Evolutionary conservation across 2,797 vertebrate species (phyloP).

Genomic region (Crenuchus spilurus): DNA sequence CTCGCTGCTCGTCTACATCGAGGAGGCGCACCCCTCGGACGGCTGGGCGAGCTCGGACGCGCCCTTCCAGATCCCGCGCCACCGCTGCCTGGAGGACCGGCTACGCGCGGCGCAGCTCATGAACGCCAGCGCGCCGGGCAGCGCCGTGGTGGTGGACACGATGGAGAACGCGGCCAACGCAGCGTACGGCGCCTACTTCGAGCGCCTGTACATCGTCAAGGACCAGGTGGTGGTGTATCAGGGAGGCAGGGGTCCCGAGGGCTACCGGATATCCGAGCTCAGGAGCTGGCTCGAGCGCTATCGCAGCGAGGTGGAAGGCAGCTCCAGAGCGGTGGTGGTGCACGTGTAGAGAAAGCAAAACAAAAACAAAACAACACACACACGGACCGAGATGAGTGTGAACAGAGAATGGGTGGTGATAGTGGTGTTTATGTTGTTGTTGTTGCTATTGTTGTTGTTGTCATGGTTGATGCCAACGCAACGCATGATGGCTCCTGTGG

Average conservation of each 20-base stretch:
- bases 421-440: no score
- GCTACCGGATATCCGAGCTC: slow-evolving; percentile 94
- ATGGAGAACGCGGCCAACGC: slow-evolving; percentile 97
- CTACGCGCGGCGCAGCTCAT: slow-evolving; percentile 89
- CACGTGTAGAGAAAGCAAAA: slow-evolving; percentile 78
- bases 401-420: neutral
- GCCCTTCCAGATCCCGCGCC: slow-evolving; percentile 91
- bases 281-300: slow-evolving; percentile 90
- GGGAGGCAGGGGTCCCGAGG: slow-evolving; percentile 93
- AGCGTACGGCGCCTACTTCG: slow-evolving; percentile 97
- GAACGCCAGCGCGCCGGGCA: slow-evolving; percentile 83
- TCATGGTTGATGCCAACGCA: slow-evolving; percentile 34
- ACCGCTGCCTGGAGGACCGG: slow-evolving; percentile 93
- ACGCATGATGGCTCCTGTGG: slow-evolving; percentile 57
- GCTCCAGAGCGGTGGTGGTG: slow-evolving; percentile 77
- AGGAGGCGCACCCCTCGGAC: slow-evolving; percentile 96
- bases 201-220: slow-evolving; percentile 93
- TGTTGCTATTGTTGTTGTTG: slow-evolving; percentile 36
- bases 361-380: neutral
- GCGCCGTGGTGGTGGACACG: slow-evolving; percentile 91
- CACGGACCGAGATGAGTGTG: neutral
- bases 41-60: slow-evolving; percentile 98
- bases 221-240: slow-evolving; percentile 90
- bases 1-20: slow-evolving; percentile 95
- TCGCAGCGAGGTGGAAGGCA: slow-evolving; percentile 75